Evolutionary conservation across 2,797 vertebrate species (phyloP), one percentile per base, ranked within the genome.

Genomic region (Heliangelus exortis): DNA sequence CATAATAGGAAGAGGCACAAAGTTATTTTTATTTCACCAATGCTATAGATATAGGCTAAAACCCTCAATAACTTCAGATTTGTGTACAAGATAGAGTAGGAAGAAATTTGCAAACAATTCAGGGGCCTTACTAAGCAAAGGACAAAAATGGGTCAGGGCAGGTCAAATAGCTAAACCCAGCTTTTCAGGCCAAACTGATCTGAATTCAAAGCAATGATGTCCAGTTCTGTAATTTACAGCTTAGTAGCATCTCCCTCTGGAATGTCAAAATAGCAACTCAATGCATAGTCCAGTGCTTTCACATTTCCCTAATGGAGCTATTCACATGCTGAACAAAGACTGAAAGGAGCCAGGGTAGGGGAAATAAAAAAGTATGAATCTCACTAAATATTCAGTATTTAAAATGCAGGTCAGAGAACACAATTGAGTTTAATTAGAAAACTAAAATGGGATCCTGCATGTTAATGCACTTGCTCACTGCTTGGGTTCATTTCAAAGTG

Each of bases 251-350:
- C 91, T 96, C 89, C 79, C 93, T 69, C 73, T 86, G 93, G 89
- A 95, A 95, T 94, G 84, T 95, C 89, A 92, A 96, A 96, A 88
- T 21, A 94, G 85, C 71, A 90, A 91, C 89, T 84, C 91, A 88
- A 86, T 88, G 71, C 66, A 69, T 84, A 86, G 87, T 65, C 79
- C 92, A 90, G 53, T 54, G 85, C 89, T 91, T 91, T 96, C 92
- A 67, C 89, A 90, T 96, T 91, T 94, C 85, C 91, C 90, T 95
- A 95, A 90, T 84, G 91, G 94, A 94, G 77, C 92, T 76, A 96
- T 96, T 97, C 89, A 95, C 59, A 84, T 43, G 69, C 15, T 57
- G 91, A 95, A 96, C 95, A 97, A 96, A 92, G 95, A 76, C 91
- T 94, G 89, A 97, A 96, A 94, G 74, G 36, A 93, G 63, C 18